Evolutionary conservation across 2,797 vertebrate genomes (phyloP).

Genomic region (Morus bassanus): DNA sequence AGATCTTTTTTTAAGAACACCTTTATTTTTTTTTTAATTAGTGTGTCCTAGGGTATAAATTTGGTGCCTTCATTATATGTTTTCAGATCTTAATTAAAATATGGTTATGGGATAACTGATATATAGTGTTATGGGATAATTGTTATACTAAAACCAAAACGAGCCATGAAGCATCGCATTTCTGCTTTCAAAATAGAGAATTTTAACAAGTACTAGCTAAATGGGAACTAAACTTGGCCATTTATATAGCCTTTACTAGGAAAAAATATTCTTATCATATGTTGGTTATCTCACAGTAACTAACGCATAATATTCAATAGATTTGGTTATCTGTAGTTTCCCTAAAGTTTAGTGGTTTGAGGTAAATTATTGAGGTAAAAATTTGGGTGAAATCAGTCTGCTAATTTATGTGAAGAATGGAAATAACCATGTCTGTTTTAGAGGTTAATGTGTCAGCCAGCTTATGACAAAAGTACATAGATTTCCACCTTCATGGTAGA

Average conservation of each 20-base stretch:
- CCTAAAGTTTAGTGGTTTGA: not conserved
- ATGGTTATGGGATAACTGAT: not conserved
- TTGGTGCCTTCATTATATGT: not conserved
- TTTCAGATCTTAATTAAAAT: not conserved
- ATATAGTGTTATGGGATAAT: not conserved
- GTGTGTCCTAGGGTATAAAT: not conserved
- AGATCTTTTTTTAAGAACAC: not conserved
- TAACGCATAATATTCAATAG: not conserved
- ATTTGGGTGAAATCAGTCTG: not conserved
- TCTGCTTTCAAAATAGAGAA: not conserved
- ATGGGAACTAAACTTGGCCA: not conserved
- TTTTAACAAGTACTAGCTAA: not conserved
- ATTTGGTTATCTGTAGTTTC: not conserved
- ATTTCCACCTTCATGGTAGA: not conserved
- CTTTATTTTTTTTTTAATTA: rapidly evolving
- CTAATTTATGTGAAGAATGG: not conserved
- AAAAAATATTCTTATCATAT: not conserved
- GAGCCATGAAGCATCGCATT: not conserved
- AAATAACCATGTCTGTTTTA: not conserved
- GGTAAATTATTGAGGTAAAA: not conserved
- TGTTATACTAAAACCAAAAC: not conserved
- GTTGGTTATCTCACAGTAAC: not conserved
- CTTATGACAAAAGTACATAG: not conserved
- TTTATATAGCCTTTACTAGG: not conserved
- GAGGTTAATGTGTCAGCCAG: not conserved